Conservation (phyloP, 2,888 invertebrate species). For the Drosophila prostipennis region DNA sequence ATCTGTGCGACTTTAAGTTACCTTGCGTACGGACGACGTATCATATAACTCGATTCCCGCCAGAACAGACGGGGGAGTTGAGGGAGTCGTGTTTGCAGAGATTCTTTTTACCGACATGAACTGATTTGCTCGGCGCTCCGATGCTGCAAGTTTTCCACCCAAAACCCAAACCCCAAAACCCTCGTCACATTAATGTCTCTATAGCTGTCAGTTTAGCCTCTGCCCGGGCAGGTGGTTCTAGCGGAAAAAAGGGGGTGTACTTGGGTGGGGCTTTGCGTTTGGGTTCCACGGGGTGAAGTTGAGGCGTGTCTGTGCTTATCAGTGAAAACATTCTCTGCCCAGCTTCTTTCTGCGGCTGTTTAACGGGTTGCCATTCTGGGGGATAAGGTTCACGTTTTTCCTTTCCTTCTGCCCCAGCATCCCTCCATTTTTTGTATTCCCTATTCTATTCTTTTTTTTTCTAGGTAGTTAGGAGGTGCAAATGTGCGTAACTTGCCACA, state of each 20-base stretch:
- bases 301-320: constrained; percentile 64
- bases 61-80: constrained; percentile 20
- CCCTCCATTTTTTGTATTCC: constrained; percentile 5
- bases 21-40: constrained; percentile 11
- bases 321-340: constrained; percentile 69
- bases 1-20: constrained; percentile 19
- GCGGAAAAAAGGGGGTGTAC: constrained; percentile 31
- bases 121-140: constrained; percentile 52
- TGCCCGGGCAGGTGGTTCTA: constrained; percentile 37
- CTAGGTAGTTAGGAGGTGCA: constrained; percentile 46
- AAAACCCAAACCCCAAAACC: constrained; percentile 54
- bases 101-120: constrained; percentile 64
- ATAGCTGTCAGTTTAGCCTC: constrained; percentile 76
- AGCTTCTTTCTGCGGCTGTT: constrained; percentile 55
- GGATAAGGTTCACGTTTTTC: constrained; percentile 2
- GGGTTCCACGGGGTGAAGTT: constrained; percentile 19
- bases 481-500: constrained; percentile 63
- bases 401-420: too few species aligned
- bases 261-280: constrained; percentile 2
- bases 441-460: constrained; percentile 16
- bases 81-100: constrained; percentile 54
- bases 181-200: constrained; percentile 80
- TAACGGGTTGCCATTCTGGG: constrained; percentile 62
- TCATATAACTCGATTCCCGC: constrained; percentile 52
- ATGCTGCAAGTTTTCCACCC: constrained; percentile 61